Conservation (phyloP, 2,888 invertebrate species). For the Epirrita christyi region DNA sequence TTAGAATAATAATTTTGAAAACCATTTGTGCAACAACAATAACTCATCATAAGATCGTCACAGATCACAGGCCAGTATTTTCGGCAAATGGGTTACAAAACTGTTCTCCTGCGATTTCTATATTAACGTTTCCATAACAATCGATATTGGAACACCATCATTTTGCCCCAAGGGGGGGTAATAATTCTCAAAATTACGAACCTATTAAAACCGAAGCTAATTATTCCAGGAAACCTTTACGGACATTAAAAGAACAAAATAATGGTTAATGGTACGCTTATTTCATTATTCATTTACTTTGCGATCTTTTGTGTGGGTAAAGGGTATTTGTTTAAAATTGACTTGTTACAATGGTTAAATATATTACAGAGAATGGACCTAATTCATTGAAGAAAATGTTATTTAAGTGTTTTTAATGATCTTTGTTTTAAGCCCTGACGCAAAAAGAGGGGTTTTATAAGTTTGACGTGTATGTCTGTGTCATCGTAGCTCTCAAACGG, state of each 20-base stretch:
- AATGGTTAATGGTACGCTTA: background rate
- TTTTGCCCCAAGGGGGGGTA: background rate
- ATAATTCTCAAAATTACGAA: conserved; percentile 4
- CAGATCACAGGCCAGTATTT: no score
- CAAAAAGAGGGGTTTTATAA: no score
- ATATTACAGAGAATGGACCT: background rate
- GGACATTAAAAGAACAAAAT: conserved; percentile 6
- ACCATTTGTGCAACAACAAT: no score
- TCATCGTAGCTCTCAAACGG: no score
- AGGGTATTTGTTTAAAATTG: conserved; percentile 1
- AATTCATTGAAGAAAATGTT: background rate
- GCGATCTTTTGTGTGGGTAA: conserved; percentile 5
- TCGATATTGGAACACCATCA: background rate
- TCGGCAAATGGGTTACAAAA: background rate
- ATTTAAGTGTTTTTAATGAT: no score
- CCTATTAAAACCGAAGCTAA: conserved; percentile 5
- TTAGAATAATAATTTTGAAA: no score
- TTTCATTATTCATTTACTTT: conserved; percentile 12
- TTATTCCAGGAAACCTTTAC: conserved; percentile 11
- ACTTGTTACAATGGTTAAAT: conserved; percentile 4
- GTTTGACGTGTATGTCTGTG: no score
- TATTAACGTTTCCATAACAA: background rate
- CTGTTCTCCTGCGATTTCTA: background rate
- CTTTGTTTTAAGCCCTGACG: no score
- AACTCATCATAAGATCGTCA: no score